Evolutionary conservation across 1,140 invertebrate genomes (phyloP), one percentile per base, ranked within the genome.

Genomic region (Drusus annulatus): DNA sequence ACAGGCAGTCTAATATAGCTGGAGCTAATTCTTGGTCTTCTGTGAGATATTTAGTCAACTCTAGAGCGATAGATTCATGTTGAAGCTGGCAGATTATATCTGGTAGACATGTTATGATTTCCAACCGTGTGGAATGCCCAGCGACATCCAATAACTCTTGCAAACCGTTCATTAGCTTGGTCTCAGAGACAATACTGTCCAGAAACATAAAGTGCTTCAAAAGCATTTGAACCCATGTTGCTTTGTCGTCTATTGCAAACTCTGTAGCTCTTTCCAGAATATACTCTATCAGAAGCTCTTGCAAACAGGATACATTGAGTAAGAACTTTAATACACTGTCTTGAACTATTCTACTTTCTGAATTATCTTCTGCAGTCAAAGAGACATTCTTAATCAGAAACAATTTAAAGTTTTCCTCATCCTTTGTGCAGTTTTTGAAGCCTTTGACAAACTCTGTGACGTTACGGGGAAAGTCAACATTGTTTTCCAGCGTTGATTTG

Each of bases 41-140:
- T 68, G 79, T 86, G 62, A 90, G 78, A 60, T 89, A 87, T 80
- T 87, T 85, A 63, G 86, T 86, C 85, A 90, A 84, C 84, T 89
- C 88, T 15, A 84, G 76, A 23, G 87, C 87, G 74, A 90, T 86
- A 73, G 85, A 87, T 13, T 88, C 85, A 84, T 89, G 87, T 77
- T 88, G 85, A 77, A 87, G 86, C 58, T 89, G 87, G 10, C 86
- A 86, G 28, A 90, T 84, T 19, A 90, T 88, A 80, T 89, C 88
- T 0, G 89, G 89, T n/a, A 90, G 87, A 15, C 88, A 86, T 63
- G 87, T 87, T 36, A 90, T 89, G 31, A 90, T 88, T 85, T 90
- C 88, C 21, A 89, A 77, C 21, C 85, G 85, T 1, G 88, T 86
- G 68, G 87, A 86, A 71, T 88, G 88, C 36, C 85, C 83, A 52